A percentile compares a stretch with the other conserved stretches of the same genome.
phyloP scores from a whole-genome alignment of 2,888 invertebrate genomes.

The Cantharis nigra region DNA sequence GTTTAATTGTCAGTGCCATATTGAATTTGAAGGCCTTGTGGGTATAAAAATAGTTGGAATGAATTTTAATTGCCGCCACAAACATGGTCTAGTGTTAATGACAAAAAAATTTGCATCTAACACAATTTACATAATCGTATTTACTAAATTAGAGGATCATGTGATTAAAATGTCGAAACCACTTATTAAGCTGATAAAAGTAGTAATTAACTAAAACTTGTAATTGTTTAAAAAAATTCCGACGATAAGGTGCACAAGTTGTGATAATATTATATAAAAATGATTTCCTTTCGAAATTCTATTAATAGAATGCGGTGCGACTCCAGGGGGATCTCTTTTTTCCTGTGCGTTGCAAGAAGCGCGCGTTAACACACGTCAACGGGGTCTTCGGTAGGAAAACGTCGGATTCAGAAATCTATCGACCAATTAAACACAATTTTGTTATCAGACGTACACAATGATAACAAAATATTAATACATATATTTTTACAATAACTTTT shows the following conservation, averaged over 20 bases:
- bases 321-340: conserved; percentile 27
- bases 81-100: not conserved
- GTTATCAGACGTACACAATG: conserved; percentile 19
- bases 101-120: not conserved
- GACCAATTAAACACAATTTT: conserved; percentile 1
- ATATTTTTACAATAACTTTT: conserved; percentile 19
- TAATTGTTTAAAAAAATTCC: not conserved
- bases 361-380: not conserved
- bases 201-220: not conserved
- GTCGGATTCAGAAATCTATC: not conserved
- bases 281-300: conserved; percentile 27
- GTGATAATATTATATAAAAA: not conserved
- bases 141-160: not conserved
- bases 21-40: not conserved
- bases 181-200: not conserved
- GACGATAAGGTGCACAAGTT: not conserved
- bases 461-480: conserved; percentile 11
- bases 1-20: not conserved
- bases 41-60: not conserved
- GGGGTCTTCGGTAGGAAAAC: not conserved
- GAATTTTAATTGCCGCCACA: not conserved
- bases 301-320: conserved; percentile 20
- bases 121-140: not conserved
- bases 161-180: not conserved
- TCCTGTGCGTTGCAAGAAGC: conserved; percentile 4